phyloP scores from a whole-genome alignment of 2,797 vertebrate genomes.

The Synaphobranchus kaupii region DNA sequence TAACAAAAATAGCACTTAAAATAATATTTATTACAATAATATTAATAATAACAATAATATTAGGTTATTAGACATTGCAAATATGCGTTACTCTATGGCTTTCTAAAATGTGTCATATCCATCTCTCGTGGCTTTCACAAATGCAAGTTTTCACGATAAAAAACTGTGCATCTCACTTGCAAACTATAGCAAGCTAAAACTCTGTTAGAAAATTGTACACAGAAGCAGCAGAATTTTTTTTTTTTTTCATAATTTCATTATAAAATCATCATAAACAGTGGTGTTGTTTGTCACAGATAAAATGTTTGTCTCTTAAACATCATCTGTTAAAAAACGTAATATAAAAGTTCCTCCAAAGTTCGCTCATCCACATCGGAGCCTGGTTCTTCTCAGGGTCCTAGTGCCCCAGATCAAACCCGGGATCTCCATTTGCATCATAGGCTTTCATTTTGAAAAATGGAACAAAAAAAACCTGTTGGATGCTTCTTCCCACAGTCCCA shows the following conservation, averaged over 20 bases:
- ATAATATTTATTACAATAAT: slow-evolving; percentile 78
- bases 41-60: slow-evolving; percentile 71
- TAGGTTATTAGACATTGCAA: slow-evolving; percentile 78
- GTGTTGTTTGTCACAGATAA: slow-evolving; percentile 68
- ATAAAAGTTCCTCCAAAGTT: slow-evolving; percentile 18
- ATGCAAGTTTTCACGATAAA: slow-evolving; percentile 59
- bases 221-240: slow-evolving; percentile 81
- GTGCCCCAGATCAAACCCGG: slow-evolving; percentile 39
- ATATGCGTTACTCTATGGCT: slow-evolving; percentile 71
- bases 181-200: slow-evolving; percentile 69
- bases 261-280: slow-evolving; percentile 68
- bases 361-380: slow-evolving; percentile 29
- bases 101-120: slow-evolving; percentile 68
- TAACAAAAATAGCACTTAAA: slow-evolving; percentile 99
- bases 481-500: slow-evolving; percentile 26
- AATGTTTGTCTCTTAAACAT: slow-evolving; percentile 52
- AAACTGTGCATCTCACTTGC: slow-evolving; percentile 61
- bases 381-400: slow-evolving; percentile 37
- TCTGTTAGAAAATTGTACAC: slow-evolving; percentile 74
- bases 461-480: slow-evolving; percentile 46
- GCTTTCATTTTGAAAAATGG: slow-evolving; percentile 43
- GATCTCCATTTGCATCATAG: slow-evolving; percentile 35
- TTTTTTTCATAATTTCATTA: slow-evolving; percentile 60
- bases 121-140: slow-evolving; percentile 65
- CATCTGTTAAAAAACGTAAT: slow-evolving; percentile 53